A percentile compares a stretch with the other conserved stretches of the same genome.
Conservation (phyloP, 2,888 invertebrate genomes). For the Arrhopalites spinosus region DNA sequence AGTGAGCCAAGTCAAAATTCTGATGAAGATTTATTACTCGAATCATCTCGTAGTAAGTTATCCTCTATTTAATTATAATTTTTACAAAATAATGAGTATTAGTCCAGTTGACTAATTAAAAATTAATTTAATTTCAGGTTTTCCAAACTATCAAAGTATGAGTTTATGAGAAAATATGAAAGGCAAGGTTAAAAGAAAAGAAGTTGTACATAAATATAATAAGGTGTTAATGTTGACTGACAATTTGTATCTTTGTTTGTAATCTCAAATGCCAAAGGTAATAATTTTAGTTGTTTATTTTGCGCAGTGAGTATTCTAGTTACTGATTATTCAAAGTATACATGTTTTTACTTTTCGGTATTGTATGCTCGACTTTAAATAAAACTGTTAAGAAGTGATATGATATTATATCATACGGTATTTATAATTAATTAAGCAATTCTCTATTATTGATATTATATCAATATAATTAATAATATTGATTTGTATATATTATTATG, state of each 20-base stretch:
- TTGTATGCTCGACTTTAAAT: too few species aligned
- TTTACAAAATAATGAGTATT: neutral
- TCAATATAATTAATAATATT: too few species aligned
- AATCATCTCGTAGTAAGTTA: conserved; percentile 36
- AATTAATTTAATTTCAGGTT: conserved; percentile 32
- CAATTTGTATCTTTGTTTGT: conserved; percentile 1
- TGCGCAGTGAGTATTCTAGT: neutral
- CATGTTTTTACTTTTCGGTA: too few species aligned
- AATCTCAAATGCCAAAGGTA: conserved; percentile 11
- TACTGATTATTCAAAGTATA: too few species aligned
- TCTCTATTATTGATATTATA: too few species aligned
- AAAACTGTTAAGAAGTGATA: too few species aligned
- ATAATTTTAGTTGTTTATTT: neutral
- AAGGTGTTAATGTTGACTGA: neutral
- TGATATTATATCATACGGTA: too few species aligned
- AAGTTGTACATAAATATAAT: neutral
- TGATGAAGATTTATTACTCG: conserved; percentile 27
- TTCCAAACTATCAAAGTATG: conserved; percentile 32
- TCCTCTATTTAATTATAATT: neutral
- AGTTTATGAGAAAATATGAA: conserved; percentile 2
- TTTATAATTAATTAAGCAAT: too few species aligned
- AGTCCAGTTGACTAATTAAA: too few species aligned
- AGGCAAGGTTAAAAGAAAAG: neutral
- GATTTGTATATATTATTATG: too few species aligned
- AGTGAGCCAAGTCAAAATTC: neutral